Evolutionary conservation across 2,113 vertebrate species (phyloP), one percentile per base, ranked within the genome.

Genomic region (Lanius ludovicianus): DNA sequence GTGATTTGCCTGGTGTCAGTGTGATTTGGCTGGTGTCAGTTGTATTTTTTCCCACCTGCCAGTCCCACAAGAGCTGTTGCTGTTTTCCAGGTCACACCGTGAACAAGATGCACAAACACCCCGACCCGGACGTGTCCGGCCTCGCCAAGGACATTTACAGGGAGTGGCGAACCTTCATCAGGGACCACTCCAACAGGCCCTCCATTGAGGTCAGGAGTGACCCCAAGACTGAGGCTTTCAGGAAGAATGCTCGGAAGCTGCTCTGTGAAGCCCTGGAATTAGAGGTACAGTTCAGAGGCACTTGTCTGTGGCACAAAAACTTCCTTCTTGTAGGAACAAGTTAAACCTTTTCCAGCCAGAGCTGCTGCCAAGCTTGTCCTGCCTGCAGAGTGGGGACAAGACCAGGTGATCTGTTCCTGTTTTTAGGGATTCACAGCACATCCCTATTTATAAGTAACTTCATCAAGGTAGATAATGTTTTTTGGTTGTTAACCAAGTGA

Each of bases 151-250:
- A 98, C 53, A 97, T 99, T 79, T 98, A 98, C 95, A 98, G 69
- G 0, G 98, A 98, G 53, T 99, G 99, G 99, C 97, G 95, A 97
- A 98, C 97, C 4, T 99, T 98, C 96, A 96, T 99, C 44, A 98
- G 98, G 96, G 98, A 98, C 46, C 98, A 99, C 96, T 96, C 97
- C 49, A 98, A 98, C 97, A 99, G 98, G 93, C 98, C 99, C 23
- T 98, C 98, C 21, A 99, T 99, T 82, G 99, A 99, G 97, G 99
- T 99, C 53, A 98, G 97, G 92, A 98, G 98, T 3, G 99, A 99
- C 89, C 97, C 98, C 88, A 98, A 98, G 92, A 99, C 98, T 0
- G 99, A 99, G 96, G 97, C 94, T 30, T 98, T 99, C 80, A 94
- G 99, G 84, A 98, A 95, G 94, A 99, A 98, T 0, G 99, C 99